A percentile compares a stretch with the other conserved stretches of the same genome.
phyloP scores from a whole-genome alignment of 2,113 vertebrate species.

The Cathartes aura region DNA sequence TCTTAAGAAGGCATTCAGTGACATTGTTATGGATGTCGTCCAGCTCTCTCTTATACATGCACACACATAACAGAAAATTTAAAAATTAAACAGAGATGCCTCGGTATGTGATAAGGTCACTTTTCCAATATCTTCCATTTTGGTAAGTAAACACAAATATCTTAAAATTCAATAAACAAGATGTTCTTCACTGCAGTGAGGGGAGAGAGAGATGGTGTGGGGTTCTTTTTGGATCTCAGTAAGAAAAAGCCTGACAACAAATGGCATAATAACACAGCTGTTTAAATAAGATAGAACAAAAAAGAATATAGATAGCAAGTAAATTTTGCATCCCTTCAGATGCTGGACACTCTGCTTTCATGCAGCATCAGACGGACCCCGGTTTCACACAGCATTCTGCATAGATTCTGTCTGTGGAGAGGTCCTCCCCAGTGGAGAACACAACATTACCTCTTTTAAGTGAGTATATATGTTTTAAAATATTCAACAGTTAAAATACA shows the following conservation, averaged over 20 bases:
- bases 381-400: not conserved
- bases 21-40: not conserved
- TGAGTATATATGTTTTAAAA: not conserved
- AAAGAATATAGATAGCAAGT: not conserved
- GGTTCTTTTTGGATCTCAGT: not conserved
- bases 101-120: not conserved
- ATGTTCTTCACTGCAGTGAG: not conserved
- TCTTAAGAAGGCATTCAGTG: not conserved
- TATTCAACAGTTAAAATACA: not conserved
- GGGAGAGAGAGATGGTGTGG: not conserved
- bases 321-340: not conserved
- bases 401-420: not conserved
- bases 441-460: not conserved
- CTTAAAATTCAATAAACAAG: not conserved
- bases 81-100: not conserved
- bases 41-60: not conserved
- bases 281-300: not conserved
- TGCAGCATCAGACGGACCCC: fast-evolving
- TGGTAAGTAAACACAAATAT: not conserved
- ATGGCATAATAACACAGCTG: not conserved
- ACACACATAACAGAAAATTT: not conserved
- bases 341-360: not conserved
- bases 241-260: not conserved
- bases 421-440: fast-evolving
- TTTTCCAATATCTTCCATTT: not conserved